Base-by-base conservation (phyloP, 2,888 invertebrate species). In the Eilema caniola region DNA sequence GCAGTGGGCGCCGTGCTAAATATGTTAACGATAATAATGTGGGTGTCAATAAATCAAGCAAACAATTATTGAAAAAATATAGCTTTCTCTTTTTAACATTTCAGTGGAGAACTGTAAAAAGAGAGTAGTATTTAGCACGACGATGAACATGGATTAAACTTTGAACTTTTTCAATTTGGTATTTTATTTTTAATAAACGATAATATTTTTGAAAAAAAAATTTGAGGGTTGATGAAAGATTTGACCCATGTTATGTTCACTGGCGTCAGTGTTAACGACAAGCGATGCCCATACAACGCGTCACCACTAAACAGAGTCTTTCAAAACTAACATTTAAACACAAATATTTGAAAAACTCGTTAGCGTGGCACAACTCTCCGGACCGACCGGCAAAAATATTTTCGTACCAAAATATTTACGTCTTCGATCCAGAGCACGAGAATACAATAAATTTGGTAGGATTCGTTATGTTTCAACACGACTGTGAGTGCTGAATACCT, bases 281-380 rank as follows among this genome's bases (percentile, higher is more conserved):
- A 95, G 95, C 95, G 90, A 93, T 92, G 93, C 91, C 93, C 94
- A 94, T 92, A 93, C 94, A 93, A 93, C 90, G 93, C 92, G 90
- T 87, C 88, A 89, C 86, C 86, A 86, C 83, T 82, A 80, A 78
- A 77, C 75, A 0, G 76, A 82, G 80, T 69, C 79, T 73, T 76
- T 76, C 83, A 80, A 76, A 70, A 66, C 73, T 71, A 57, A 75
- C 59, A 69, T 75, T 67, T 63, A 71, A 67, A 33, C 66, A 63
- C 33, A 70, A 67, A 67, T 74, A 79, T 87, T 84, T 79, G 87
- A 88, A 88, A 87, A 86, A 86, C 84, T 81, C 87, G 74, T 82
- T 76, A 78, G 72, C 73, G 81, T 73, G 79, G 84, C 83, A 85
- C 84, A 81, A 83, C 74, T 83, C 83, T 83, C 81, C 83, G 73